Evolutionary conservation across 1,140 invertebrate genomes (phyloP).

Genomic region (Brachionus paranguensis): DNA sequence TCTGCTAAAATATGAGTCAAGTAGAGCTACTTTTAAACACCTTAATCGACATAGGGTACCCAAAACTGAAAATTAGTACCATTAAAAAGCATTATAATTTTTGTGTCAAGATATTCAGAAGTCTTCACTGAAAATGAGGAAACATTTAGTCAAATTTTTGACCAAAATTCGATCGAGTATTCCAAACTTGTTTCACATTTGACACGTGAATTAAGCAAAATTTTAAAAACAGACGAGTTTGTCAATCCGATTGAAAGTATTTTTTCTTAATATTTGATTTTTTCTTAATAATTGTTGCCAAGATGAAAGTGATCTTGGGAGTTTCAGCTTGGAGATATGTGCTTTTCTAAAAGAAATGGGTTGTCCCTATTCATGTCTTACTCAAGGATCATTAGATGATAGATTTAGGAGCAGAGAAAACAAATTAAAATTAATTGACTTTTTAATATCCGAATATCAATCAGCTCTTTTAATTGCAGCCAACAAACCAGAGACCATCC

Average conservation of each 20-base stretch:
- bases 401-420: neutral
- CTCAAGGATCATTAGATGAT: neutral
- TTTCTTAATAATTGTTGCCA: neutral
- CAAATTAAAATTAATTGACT: slow-evolving; percentile 33
- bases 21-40: slow-evolving; percentile 1
- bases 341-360: slow-evolving; percentile 27
- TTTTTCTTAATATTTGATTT: neutral
- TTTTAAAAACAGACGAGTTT: slow-evolving; percentile 22
- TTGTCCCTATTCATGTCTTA: neutral
- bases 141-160: neutral
- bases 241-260: slow-evolving; percentile 37
- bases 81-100: neutral
- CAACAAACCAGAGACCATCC: neutral
- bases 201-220: neutral
- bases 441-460: slow-evolving; percentile 28
- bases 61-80: neutral
- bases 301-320: neutral
- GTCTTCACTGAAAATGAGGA: neutral
- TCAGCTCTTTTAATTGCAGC: neutral
- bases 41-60: slow-evolving; percentile 1
- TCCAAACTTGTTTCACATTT: slow-evolving; percentile 30
- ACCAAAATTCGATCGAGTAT: neutral
- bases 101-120: neutral
- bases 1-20: slow-evolving; percentile 10
- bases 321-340: slow-evolving; percentile 14